Conservation (phyloP, 2,888 invertebrate species). For the Priocnemis perturbator region DNA sequence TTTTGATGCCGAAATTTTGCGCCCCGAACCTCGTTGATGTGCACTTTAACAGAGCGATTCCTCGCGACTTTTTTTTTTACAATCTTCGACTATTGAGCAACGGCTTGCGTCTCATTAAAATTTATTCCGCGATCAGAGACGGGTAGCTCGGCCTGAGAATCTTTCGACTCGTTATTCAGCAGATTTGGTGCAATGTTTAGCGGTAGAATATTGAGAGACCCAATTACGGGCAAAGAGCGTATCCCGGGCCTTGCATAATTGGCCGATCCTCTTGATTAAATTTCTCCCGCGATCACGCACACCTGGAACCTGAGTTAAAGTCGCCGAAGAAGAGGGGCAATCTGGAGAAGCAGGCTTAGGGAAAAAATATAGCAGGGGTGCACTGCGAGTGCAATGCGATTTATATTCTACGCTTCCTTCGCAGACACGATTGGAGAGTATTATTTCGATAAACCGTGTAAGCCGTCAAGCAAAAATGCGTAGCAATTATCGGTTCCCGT, state of each 20-base stretch:
- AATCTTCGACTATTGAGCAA: conserved; percentile 12
- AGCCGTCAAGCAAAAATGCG: too few relatives aligned
- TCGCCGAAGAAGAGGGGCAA: conserved; percentile 16
- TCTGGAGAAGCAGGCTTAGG: background rate
- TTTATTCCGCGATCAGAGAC: conserved; percentile 5
- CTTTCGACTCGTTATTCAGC: background rate
- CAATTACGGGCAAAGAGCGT: background rate
- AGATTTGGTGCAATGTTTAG: background rate
- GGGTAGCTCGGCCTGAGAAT: background rate
- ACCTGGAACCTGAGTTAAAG: conserved; percentile 37
- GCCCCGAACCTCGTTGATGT: conserved; percentile 59
- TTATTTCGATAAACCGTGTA: too few relatives aligned
- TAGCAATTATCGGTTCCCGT: too few relatives aligned
- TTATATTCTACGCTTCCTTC: too few relatives aligned
- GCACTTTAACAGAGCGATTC: conserved; percentile 59
- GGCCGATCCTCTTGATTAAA: conserved; percentile 43
- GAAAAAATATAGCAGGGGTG: too few relatives aligned
- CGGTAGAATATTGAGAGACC: background rate
- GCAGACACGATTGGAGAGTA: too few relatives aligned
- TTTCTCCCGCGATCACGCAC: conserved; percentile 40
- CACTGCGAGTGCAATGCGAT: too few relatives aligned
- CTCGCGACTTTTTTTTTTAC: conserved; percentile 11
- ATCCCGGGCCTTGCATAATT: conserved; percentile 22
- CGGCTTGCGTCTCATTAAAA: conserved; percentile 22
- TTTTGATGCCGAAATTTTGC: conserved; percentile 59